Percentiles rank a stretch among this genome's conserved stretches.
Evolutionary conservation across 2,888 invertebrate genomes (phyloP).

Genomic region (Sarcophaga subvicina): DNA sequence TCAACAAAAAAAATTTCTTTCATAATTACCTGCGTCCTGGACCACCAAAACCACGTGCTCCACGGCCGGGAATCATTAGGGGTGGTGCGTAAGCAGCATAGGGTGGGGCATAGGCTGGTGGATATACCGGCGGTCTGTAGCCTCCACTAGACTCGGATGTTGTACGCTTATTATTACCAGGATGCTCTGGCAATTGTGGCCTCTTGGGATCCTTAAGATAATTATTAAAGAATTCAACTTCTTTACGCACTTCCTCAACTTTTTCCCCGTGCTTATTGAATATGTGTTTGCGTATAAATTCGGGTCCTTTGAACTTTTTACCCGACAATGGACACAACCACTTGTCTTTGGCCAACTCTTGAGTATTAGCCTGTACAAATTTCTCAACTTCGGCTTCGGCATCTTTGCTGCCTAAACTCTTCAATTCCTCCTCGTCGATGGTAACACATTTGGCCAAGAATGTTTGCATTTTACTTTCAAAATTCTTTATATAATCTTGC

Average conservation of each 20-base stretch:
- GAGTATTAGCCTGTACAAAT: conserved; percentile 97
- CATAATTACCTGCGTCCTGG: conserved; percentile 74
- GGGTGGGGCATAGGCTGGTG: conserved; percentile 81
- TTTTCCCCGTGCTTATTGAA: conserved; percentile 98
- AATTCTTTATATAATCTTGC: conserved; percentile 89
- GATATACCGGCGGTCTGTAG: conserved; percentile 79
- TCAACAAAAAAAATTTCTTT: conserved; percentile 36
- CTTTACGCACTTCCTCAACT: conserved; percentile 97
- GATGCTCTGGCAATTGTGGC: conserved; percentile 95
- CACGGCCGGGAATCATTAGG: conserved; percentile 81
- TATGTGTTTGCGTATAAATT: conserved; percentile 99
- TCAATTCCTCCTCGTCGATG: conserved; percentile 90
- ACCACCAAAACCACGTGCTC: conserved; percentile 82
- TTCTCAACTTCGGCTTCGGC: conserved; percentile 88
- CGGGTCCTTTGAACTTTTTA: conserved; percentile 99
- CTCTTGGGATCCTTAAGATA: conserved; percentile 96
- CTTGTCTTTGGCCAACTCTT: conserved; percentile 98
- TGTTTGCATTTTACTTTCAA: conserved; percentile 95
- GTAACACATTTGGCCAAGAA: conserved; percentile 91
- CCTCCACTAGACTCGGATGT: conserved; percentile 77
- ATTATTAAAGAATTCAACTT: conserved; percentile 99
- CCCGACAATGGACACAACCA: conserved; percentile 99
- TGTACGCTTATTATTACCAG: conserved; percentile 81
- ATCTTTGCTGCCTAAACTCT: conserved; percentile 92
- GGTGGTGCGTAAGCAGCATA: conserved; percentile 83